Evolutionary conservation across 1,140 invertebrate genomes (phyloP), one percentile per base, ranked within the genome.

Genomic region (Papilio polyxenes): DNA sequence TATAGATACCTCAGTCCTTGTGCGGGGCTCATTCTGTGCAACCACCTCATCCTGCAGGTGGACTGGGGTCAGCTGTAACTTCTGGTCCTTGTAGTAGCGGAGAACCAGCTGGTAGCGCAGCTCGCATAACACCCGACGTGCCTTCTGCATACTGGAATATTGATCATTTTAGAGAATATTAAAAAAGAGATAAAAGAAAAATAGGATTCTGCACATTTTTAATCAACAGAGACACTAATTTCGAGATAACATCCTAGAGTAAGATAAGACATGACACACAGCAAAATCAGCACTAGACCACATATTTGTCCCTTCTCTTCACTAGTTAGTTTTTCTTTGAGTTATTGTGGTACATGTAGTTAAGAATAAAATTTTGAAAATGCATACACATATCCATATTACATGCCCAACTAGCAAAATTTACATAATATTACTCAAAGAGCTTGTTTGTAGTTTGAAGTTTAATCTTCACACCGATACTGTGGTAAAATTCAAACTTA

Each of bases 51-150:
- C 91, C 40, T 95, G 92, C 13, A 95, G 86, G 82, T 95, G 94
- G 11, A 92, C 87, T 23, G 89, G 87, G 69, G 93, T 92, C 77
- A 96, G 86, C 51, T 95, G 88, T 48, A 96, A 89, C 84, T 96
- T 95, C 87, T 96, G 96, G 53, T 96, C 95, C 65, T 95, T 96
- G 83, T 97, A 97, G 92, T 96, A 97, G 78, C 95, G 95, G 17
- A 95, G 95, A 17, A 97, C 95, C 48, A 97, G 94, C 7, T 95
- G 95, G 86, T 97, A 97, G 1, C 97, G 95, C 5, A 98, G 92
- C 81, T 96, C 94, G 86, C 98, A 97, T 13, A 98, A 92, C 53
- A 96, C 92, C 75, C 96, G 95, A 31, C 96, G 91, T 31, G 96
- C 95, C 89, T 96, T 93, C 82, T 95, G 93, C 85, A 97, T 94